Percentiles rank a stretch among this genome's conserved stretches.
phyloP scores from a whole-genome alignment of 2,888 invertebrate genomes.

The Clunio marinus region DNA sequence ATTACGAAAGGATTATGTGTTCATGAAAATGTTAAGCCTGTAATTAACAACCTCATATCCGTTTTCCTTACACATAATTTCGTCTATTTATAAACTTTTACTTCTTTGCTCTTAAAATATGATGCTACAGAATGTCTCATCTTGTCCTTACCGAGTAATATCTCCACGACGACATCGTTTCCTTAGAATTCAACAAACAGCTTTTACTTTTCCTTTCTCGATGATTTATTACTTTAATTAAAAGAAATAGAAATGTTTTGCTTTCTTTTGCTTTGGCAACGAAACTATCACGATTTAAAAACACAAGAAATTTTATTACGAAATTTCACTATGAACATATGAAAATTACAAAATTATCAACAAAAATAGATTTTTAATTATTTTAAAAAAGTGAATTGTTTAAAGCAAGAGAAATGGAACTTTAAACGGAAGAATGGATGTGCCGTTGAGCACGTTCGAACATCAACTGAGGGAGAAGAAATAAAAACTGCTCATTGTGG shows the following conservation, averaged over 20 bases:
- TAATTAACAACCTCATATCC: background rate
- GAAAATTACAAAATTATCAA: background rate
- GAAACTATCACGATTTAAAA: constrained; percentile 1
- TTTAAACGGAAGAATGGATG: background rate
- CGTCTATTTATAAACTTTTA: too few relatives aligned
- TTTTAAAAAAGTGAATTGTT: background rate
- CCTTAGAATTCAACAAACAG: background rate
- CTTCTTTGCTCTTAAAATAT: too few relatives aligned
- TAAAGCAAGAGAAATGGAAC: background rate
- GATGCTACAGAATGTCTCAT: too few relatives aligned
- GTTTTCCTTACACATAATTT: background rate
- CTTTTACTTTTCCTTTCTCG: background rate
- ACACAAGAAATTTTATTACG: constrained; percentile 7
- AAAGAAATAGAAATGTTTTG: too few relatives aligned
- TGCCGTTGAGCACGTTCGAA: constrained; percentile 23
- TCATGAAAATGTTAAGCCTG: background rate
- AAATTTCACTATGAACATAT: background rate
- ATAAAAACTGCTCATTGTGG: background rate
- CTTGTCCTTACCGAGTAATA: constrained; percentile 32
- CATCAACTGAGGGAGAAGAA: constrained; percentile 8
- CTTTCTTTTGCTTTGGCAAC: background rate
- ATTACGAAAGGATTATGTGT: constrained; percentile 7
- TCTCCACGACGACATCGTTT: constrained; percentile 37
- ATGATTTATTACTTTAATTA: too few relatives aligned
- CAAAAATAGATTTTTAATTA: background rate